Evolutionary conservation across 53 echinoderm and acorn worm genomes (phyloP).

Genomic region (Paracentrotus lividus): DNA sequence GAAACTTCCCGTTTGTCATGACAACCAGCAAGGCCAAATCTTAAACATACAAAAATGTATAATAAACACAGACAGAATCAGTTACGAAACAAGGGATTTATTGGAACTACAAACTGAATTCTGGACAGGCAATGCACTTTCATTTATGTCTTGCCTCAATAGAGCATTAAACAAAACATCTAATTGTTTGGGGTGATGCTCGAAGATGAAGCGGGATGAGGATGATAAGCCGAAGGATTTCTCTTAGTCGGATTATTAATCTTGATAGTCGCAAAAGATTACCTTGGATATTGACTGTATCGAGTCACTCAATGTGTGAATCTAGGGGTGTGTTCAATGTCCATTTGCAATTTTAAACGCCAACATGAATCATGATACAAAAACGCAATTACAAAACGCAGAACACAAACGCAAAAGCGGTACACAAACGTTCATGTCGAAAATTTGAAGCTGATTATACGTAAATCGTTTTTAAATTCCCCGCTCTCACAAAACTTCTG

Average conservation of each 20-base stretch:
- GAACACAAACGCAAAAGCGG: too few species aligned
- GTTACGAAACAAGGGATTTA: background rate
- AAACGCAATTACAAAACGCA: too few species aligned
- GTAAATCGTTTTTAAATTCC: too few species aligned
- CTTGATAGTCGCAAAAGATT: slow-evolving; percentile 41
- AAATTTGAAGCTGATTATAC: too few species aligned
- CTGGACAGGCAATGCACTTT: slow-evolving; percentile 30
- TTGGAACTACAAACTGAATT: background rate
- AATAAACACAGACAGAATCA: background rate
- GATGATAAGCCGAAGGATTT: slow-evolving; percentile 48
- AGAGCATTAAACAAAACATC: background rate
- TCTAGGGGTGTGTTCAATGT: too few species aligned
- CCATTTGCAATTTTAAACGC: too few species aligned
- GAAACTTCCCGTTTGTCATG: slow-evolving; percentile 31
- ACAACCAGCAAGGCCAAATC: slow-evolving; percentile 7
- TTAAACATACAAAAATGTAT: background rate
- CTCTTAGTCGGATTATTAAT: slow-evolving; percentile 24
- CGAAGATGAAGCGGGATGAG: background rate
- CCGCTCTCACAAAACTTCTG: too few species aligned
- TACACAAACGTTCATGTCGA: too few species aligned
- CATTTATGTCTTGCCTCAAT: background rate
- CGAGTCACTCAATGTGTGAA: background rate
- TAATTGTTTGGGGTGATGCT: slow-evolving; percentile 29
- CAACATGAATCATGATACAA: too few species aligned
- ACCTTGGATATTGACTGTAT: slow-evolving; percentile 22